These are phyloP conservation scores for Elaphurus davidianus DNA, from an alignment of 2,113 vertebrate species.

Conservation along the genomic window DNA sequence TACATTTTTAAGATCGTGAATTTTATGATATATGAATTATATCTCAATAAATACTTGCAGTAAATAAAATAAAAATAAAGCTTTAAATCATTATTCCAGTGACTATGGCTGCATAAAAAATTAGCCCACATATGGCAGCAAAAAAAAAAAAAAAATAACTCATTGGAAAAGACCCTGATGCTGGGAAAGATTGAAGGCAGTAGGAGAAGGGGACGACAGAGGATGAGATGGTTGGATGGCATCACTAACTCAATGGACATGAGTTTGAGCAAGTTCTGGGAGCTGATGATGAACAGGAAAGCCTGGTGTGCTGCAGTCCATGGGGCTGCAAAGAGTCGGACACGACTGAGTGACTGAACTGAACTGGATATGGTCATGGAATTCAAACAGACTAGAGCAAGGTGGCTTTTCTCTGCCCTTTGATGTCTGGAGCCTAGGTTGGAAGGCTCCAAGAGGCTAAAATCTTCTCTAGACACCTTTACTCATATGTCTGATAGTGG, in stretches of 20 bases:
- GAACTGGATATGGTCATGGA: not conserved
- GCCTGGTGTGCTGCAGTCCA: not conserved
- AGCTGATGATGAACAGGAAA: not conserved
- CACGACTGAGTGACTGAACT: not conserved
- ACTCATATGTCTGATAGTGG: not conserved
- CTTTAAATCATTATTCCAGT: not conserved
- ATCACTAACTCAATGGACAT: not conserved
- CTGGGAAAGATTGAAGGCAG: not conserved
- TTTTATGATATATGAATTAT: not conserved
- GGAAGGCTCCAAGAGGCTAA: not conserved
- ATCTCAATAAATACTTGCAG: not conserved
- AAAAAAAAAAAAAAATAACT: not conserved
- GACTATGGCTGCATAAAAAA: not conserved
- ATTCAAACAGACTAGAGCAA: not conserved
- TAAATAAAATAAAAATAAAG: constrained; percentile 19
- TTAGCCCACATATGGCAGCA: not conserved
- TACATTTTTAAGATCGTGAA: not conserved
- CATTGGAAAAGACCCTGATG: not conserved
- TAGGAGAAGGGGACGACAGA: not conserved
- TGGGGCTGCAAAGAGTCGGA: not conserved
- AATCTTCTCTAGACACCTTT: not conserved
- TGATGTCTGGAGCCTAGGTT: not conserved
- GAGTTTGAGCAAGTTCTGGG: not conserved
- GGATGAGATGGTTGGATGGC: not conserved
- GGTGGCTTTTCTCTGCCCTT: not conserved